Evolutionary conservation across 2,888 invertebrate genomes (phyloP), one percentile per base, ranked within the genome.

Genomic region (Alviniconcha strummeri): DNA sequence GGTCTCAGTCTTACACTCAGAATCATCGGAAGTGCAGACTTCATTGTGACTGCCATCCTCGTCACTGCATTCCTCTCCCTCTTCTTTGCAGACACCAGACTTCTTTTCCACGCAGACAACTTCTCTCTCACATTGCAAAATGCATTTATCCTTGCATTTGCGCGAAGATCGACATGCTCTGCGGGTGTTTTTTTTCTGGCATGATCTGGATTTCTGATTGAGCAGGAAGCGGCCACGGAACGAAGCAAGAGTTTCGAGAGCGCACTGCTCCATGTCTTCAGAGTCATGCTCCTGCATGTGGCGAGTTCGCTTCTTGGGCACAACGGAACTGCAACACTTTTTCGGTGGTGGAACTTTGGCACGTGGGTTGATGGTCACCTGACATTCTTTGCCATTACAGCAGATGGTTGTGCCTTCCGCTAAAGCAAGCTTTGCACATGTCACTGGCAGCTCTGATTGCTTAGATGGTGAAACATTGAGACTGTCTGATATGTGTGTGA

Each of bases 301-400:
- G 7, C 90, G 88, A 74, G 91, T 92, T 11, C 92, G 88, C 84
- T 92, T 92, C 86, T 92, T 92, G 4, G 92, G 92, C 52, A 92
- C 88, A 8, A 92, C 90, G 7, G 92, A 89, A 85, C 89, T 91
- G 87, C 93, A 92, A 84, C 92, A 93, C 81, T 92, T 91, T 79
- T 90, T 89, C 1, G 89, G 87, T 8, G 85, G 83, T 80, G 90
- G 89, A 78, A 90, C 90, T 8, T 90, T 89, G 13, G 15, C 6
- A 5, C 88, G 90, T 11, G 91, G 91, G 84, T 90, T 90, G 5
- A 91, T 86, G 5, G 90, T 91, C 11, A 91, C 87, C 13, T 90
- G 89, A 86, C 91, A 91, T 8, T 90, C 89, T 81, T 89, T 88
- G 80, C 85, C 88, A 72, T 87, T 86, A 84, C 91, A 91, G 84